phyloP scores from a whole-genome alignment of 2,113 vertebrate species.

The Dicrurus megarhynchus region DNA sequence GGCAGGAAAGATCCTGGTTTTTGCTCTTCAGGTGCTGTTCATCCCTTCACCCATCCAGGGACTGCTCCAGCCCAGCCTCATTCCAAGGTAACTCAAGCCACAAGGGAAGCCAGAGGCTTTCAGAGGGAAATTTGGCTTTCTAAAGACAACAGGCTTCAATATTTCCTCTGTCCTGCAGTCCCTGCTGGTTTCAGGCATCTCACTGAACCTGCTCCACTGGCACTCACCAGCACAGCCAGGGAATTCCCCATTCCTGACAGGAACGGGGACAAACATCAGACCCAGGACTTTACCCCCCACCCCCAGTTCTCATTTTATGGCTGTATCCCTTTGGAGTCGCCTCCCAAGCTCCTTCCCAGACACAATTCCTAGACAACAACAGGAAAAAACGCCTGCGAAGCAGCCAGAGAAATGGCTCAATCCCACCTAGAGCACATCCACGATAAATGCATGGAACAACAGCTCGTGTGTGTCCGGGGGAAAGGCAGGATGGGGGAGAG shows the following conservation, averaged over 20 bases:
- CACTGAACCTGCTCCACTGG: not conserved
- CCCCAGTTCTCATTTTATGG: not conserved
- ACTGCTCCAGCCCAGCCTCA: not conserved
- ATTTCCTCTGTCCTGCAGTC: not conserved
- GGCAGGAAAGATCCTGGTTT: not conserved
- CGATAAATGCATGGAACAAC: rapidly evolving
- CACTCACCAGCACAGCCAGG: not conserved
- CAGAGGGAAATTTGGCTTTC: not conserved
- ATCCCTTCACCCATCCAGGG: not conserved
- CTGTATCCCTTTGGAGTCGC: not conserved
- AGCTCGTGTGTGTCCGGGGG: not conserved
- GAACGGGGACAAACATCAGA: not conserved
- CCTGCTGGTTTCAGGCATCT: not conserved
- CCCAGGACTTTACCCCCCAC: not conserved
- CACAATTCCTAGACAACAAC: not conserved
- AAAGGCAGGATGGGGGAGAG: not conserved
- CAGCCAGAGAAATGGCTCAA: not conserved
- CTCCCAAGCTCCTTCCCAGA: not conserved
- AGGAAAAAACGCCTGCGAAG: not conserved
- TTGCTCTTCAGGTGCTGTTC: not conserved
- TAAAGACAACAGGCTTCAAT: not conserved
- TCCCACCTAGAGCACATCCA: not conserved
- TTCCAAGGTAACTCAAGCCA: not conserved
- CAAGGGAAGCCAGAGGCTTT: not conserved
- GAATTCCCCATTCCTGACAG: not conserved